Base-by-base conservation (phyloP, 2,113 vertebrate species). In the Phodopus roborovskii region DNA sequence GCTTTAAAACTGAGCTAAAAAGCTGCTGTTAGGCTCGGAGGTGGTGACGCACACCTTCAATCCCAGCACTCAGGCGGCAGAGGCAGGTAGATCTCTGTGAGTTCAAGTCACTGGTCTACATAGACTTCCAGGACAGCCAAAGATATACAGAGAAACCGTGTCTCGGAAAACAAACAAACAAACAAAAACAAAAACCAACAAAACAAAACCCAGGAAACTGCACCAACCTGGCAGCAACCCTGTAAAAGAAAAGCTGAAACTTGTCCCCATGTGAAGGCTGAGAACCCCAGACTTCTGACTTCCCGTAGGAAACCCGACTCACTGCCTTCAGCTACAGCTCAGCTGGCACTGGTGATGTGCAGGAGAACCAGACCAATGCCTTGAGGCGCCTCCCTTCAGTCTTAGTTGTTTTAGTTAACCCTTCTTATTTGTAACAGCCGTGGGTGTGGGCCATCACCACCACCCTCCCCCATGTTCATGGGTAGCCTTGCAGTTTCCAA, bases 1-100 rank as follows among this genome's bases (percentile, higher is more conserved):
- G 71, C 78, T 94, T 60, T 85, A 68, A 92, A 92, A 89, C 11
- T 10, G 62, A 85, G 42, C 33, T 87, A 88, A 70, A 70, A 74
- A 93, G 60, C 58, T 78, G 26, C 45, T 45, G 36, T 90, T 56
- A 56, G 53, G 53, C 53, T 56, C 1, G 53, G 53, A 56, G 53
- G 53, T 56, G 53, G 53, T 56, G 53, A 12, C 12, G 12, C 12
- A 56, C 1, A 12, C 13, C 12, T 13, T 56, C 13, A 56, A 56
- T 56, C 11, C 53, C 53, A 56, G 53, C 11, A 56, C 12, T 56
- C 53, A 56, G 12, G 53, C 13, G 53, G 13, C 12, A 15, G 53
- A 56, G 53, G 53, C 53, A 53, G 50, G 50, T 8, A 12, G 50
- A 53, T 53, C 50, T 53, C 50, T 53, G 11, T 53, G 50, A 53